Conservation (phyloP, 2,888 invertebrate genomes). For the Pachliopta kotzebuea region DNA sequence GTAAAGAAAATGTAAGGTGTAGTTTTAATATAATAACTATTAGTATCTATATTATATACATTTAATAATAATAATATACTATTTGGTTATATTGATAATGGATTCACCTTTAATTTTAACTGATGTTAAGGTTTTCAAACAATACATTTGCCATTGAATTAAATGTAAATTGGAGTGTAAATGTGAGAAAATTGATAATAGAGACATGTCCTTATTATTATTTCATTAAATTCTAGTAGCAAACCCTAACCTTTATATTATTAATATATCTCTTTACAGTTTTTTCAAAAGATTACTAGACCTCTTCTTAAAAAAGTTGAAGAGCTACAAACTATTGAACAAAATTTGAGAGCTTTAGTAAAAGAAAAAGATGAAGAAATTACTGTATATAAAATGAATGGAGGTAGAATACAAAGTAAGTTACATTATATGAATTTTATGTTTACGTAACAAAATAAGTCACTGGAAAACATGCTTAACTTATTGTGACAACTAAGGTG, state of each 20-base stretch:
- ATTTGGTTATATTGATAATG: not conserved
- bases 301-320: constrained; percentile 60
- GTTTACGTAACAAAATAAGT: not conserved
- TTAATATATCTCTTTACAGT: constrained; percentile 43
- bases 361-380: constrained; percentile 79
- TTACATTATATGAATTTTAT: not conserved
- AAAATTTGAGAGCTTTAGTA: constrained; percentile 59
- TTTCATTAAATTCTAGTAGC: not conserved
- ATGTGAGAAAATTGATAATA: not conserved
- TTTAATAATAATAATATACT: no score
- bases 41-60: no score
- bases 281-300: constrained; percentile 54
- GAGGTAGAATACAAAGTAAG: constrained; percentile 69
- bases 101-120: not conserved
- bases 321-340: constrained; percentile 67
- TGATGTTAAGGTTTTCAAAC: not conserved
- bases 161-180: no score
- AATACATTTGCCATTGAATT: not conserved
- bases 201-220: not conserved
- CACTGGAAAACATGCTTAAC: not conserved
- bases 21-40: no score
- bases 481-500: no score
- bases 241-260: not conserved
- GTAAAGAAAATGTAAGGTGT: constrained; percentile 54
- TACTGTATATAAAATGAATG: constrained; percentile 73